Base-by-base conservation (phyloP, 1,140 invertebrate genomes). In the Hycleus cichorii region DNA sequence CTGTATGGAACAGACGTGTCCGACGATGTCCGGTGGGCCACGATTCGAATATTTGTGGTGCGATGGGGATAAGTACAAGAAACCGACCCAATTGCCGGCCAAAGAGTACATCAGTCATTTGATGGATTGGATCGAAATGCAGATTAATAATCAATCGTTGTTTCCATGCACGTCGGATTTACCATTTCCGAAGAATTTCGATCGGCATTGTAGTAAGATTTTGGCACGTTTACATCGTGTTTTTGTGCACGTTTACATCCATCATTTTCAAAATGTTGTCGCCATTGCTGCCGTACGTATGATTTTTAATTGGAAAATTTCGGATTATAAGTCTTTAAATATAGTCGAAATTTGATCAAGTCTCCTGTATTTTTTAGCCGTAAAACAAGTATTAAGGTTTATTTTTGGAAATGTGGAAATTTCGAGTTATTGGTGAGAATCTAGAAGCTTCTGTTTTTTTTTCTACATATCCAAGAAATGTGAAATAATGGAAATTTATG, bases 191-290 rank as follows among this genome's bases (percentile, higher is more conserved):
- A 92, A 88, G 72, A 88, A 88, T 49, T 97, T 95, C 76, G 58
- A 77, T 42, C 75, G 80, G 9, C 77, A 89, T 3, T 93, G 91
- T 69, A 87, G 90, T 68, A 96, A 96, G 77, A 94, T 96, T 60
- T 75, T 96, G 45, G 93, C 92, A 0, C 78, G 93, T 55, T 75
- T 96, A n/a, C 96, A 94, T 72, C 77, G 93, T 66, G 92, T 96
- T 1, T 96, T 96, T 78, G 93, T 96, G 1, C 93, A 96, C 76
- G 91, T 96, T n/a, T 97, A 96, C 71, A 95, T 97, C 62, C 93
- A 97, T 76, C 93, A 97, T 76, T 96, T 96, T 79, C 93, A 96
- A 73, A 82, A 90, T 69, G 83, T 96, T 59, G 84, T 92, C 32
- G 82, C 86, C 25, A 89, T 95, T 66, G 90, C 90, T 70, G 93